Base-by-base conservation (phyloP, 2,888 invertebrate genomes). In the Dasypogon diadema region DNA sequence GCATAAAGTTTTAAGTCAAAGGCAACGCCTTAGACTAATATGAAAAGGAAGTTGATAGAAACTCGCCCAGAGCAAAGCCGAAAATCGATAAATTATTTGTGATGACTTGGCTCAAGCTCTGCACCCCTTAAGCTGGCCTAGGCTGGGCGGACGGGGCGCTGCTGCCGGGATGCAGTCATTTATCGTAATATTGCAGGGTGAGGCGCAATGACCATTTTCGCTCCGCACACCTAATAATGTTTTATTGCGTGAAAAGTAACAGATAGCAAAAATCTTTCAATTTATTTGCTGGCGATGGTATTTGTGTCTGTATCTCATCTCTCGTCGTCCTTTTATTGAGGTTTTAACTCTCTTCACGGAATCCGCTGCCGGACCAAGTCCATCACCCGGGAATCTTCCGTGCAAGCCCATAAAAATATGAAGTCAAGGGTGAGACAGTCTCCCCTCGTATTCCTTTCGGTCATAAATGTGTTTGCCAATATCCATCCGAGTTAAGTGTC, bases 171-270 rank as follows among this genome's bases (percentile, higher is more conserved):
- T 70, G 70, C 70, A 70, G 54, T 70, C 70, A 70, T 70, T 51
- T 54, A 54, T 54, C 54, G 54, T 54, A 18, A 14, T 12, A 12
- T 16, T 54, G 2, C 54, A 54, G 22, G 16, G n/a, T 5, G 18
- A 54, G 34, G 30, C 37, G 70, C 34, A 51, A 18, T 37, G 18
- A 63, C 60, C 8, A 63, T 18, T 30, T 12, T 22, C 8, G 6
- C 48, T 48, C 54, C 75, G 51, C 18, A 51, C 24, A 18, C 54
- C 75, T 74, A 74, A 77, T 77, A 77, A 78, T 77, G 76, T 78
- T 78, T 78, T 78, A 78, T 78, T 78, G 78, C 78, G 78, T 77
- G 78, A 78, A 78, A 78, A 78, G 72, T 78, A 74, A 77, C 78
- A 78, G 78, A 78, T 78, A 78, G 73, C 75, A 75, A 77, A 76